Percentiles rank a stretch among this genome's conserved stretches.
These are phyloP conservation scores for Pterobdella sp. DNA, from an alignment of 2,888 invertebrate species.

Conservation along the genomic window DNA sequence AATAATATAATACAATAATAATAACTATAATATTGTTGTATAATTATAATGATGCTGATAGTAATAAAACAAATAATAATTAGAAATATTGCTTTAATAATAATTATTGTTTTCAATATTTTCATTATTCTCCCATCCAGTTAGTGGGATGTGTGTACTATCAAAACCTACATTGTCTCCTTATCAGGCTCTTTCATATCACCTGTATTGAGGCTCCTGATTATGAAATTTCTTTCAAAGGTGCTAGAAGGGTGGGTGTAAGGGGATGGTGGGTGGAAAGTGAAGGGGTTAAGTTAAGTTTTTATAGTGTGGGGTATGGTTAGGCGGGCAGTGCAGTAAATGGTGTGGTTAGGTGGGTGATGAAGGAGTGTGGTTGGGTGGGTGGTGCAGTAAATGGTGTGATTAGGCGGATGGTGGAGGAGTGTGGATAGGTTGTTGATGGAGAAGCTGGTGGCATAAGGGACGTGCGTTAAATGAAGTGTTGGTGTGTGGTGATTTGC, in stretches of 20 bases:
- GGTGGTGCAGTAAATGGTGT: not conserved
- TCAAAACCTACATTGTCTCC: conserved; percentile 59
- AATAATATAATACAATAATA: not conserved
- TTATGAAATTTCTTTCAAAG: conserved; percentile 14
- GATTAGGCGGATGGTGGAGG: not conserved
- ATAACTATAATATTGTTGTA: no score
- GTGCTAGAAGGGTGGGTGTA: not conserved
- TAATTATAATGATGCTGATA: conserved; percentile 1
- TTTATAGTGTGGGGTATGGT: not conserved
- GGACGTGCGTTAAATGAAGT: not conserved
- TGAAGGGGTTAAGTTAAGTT: not conserved
- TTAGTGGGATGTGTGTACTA: conserved; percentile 80
- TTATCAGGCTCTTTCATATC: conserved; percentile 79
- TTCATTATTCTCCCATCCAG: conserved; percentile 54
- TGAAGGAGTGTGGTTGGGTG: not conserved
- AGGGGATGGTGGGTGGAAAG: not conserved
- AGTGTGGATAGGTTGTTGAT: not conserved
- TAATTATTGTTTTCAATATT: conserved; percentile 1
- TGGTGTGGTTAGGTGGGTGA: not conserved
- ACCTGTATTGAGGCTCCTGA: conserved; percentile 65
- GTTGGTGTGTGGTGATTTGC: not conserved
- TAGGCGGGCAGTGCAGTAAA: not conserved
- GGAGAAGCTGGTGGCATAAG: not conserved
- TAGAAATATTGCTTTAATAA: not conserved
- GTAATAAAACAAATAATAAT: not conserved